Conservation (phyloP, 2,797 vertebrate genomes). For the Scleropages formosus region DNA sequence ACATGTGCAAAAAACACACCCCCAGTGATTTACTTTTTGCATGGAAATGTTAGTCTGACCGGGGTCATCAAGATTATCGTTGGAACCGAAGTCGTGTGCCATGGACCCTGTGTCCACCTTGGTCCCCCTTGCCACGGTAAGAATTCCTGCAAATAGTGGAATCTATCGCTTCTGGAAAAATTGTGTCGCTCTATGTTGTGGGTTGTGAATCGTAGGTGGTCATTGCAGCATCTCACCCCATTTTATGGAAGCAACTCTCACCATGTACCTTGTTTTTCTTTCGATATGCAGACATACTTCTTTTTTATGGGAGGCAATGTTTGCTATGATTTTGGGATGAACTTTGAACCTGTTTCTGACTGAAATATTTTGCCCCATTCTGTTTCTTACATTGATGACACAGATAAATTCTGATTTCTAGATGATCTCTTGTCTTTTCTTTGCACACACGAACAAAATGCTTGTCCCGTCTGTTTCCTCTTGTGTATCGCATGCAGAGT, state of each 20-base stretch:
- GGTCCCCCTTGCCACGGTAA: constrained; percentile 21
- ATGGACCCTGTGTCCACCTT: no score
- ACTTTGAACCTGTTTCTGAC: no score
- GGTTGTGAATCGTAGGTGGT: background rate
- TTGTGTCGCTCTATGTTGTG: background rate
- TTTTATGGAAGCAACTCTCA: background rate
- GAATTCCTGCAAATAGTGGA: constrained; percentile 6
- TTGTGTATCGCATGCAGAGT: background rate
- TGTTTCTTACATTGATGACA: no score
- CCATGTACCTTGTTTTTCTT: no score
- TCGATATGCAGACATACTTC: background rate
- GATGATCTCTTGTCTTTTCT: background rate
- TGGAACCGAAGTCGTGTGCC: no score
- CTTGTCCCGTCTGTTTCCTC: background rate
- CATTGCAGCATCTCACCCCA: background rate
- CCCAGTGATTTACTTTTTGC: no score
- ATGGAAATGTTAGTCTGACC: no score
- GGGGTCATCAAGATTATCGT: background rate
- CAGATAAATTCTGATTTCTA: no score
- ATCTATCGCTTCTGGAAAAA: constrained; percentile 11
- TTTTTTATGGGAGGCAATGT: no score
- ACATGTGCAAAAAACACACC: no score
- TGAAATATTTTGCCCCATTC: no score
- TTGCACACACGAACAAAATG: constrained; percentile 1
- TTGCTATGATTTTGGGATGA: no score